These are phyloP conservation scores for Crocallis elinguaria DNA, from an alignment of 2,888 invertebrate species.

Conservation along the genomic window DNA sequence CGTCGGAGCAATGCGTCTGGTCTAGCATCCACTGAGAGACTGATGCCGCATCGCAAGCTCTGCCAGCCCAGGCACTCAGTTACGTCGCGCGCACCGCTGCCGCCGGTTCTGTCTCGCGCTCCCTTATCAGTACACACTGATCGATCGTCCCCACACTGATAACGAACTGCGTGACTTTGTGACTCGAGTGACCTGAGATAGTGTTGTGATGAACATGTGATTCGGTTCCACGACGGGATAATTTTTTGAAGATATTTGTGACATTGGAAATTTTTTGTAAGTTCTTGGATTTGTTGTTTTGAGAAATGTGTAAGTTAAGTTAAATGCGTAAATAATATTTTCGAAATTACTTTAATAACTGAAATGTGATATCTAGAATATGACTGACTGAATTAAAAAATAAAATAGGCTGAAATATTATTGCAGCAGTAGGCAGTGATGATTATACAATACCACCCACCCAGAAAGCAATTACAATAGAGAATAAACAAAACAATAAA, in stretches of 20 bases:
- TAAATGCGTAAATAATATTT: neutral
- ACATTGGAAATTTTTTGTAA: conserved; percentile 16
- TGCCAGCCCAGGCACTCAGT: conserved; percentile 48
- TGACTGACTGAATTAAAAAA: too few species aligned
- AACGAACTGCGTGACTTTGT: conserved; percentile 63
- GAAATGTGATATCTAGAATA: too few species aligned
- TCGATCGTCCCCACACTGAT: conserved; percentile 66
- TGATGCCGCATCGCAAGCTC: conserved; percentile 18
- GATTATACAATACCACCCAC: neutral
- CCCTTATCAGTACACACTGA: conserved; percentile 74
- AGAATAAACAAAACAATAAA: neutral
- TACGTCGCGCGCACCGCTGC: conserved; percentile 71
- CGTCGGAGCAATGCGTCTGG: conserved; percentile 10
- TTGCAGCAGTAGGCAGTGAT: neutral
- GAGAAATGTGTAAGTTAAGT: neutral
- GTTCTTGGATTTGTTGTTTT: conserved; percentile 3
- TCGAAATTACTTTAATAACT: too few species aligned
- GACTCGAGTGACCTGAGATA: conserved; percentile 54
- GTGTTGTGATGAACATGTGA: conserved; percentile 66
- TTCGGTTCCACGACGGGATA: conserved; percentile 34
- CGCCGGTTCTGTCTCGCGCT: conserved; percentile 52
- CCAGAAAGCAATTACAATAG: neutral
- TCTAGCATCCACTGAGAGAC: conserved; percentile 11
- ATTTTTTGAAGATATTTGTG: conserved; percentile 16
- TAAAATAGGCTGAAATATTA: too few species aligned